A percentile compares a stretch with the other conserved stretches of the same genome.
Evolutionary conservation across 2,888 invertebrate genomes (phyloP).

Genomic region (Rhyacophila evoluta): DNA sequence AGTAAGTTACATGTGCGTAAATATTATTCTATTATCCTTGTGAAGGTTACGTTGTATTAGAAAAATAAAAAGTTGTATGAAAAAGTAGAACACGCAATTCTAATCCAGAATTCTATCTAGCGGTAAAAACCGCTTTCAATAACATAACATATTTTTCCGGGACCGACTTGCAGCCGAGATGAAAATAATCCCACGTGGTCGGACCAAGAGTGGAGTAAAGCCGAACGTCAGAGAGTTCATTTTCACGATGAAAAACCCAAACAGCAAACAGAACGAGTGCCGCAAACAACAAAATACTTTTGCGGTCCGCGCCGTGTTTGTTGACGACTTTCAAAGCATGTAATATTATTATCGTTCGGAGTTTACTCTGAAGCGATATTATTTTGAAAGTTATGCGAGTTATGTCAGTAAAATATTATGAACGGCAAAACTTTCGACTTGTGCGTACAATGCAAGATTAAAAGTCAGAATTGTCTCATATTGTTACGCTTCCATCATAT

Average conservation of each 20-base stretch:
- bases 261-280: not conserved
- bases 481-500: too few relatives aligned
- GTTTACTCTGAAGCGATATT: not conserved
- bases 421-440: not conserved
- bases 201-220: not conserved
- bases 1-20: too few relatives aligned
- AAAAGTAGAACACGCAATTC: too few relatives aligned
- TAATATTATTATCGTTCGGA: not conserved
- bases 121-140: not conserved
- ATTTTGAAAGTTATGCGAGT: not conserved
- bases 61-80: too few relatives aligned
- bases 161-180: not conserved
- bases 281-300: slow-evolving; percentile 9
- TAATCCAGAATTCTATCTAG: too few relatives aligned
- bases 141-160: not conserved
- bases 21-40: too few relatives aligned
- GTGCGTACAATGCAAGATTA: too few relatives aligned
- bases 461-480: too few relatives aligned
- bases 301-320: not conserved
- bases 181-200: slow-evolving; percentile 9
- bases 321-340: not conserved
- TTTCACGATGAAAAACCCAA: not conserved
- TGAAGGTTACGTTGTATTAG: too few relatives aligned
- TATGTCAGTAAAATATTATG: not conserved
- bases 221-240: not conserved